A percentile compares a stretch with the other conserved stretches of the same genome.
Conservation (phyloP, 1,140 invertebrate species). For the Pararge aegeria region DNA sequence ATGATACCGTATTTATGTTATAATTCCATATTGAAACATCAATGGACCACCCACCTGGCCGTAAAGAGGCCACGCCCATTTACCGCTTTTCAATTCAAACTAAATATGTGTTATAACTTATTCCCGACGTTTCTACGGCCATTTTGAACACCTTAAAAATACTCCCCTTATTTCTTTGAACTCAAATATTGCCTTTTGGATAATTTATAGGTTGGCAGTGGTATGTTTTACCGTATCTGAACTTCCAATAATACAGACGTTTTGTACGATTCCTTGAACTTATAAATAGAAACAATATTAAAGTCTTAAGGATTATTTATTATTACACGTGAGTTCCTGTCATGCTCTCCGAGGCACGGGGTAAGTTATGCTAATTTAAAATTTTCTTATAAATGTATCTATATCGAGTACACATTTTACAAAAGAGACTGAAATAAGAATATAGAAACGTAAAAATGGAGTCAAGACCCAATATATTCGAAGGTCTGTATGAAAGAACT, state of each 20-base stretch:
- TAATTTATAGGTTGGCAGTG: not conserved
- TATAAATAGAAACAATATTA: no score
- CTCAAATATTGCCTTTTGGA: not conserved
- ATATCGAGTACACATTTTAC: no score
- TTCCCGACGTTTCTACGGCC: constrained; percentile 16
- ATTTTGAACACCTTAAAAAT: constrained; percentile 22
- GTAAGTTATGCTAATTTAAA: no score
- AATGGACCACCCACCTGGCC: constrained; percentile 58
- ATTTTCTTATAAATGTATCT: no score
- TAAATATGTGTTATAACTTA: constrained; percentile 36
- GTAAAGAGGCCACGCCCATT: constrained; percentile 51
- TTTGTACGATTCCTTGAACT: not conserved
- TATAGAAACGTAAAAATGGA: no score
- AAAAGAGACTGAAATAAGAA: no score
- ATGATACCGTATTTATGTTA: constrained; percentile 12
- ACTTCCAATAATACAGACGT: not conserved
- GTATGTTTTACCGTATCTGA: not conserved
- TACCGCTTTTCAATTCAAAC: constrained; percentile 54
- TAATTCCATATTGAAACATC: constrained; percentile 23
- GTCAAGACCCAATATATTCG: no score
- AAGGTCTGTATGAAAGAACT: no score
- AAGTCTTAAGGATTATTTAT: no score
- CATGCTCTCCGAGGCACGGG: no score
- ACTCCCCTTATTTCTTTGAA: not conserved
- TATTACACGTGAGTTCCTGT: no score